Evolutionary conservation across 37 sponge, comb jelly and placozoan species (phyloP).

Genomic region (Beroe ovata): DNA sequence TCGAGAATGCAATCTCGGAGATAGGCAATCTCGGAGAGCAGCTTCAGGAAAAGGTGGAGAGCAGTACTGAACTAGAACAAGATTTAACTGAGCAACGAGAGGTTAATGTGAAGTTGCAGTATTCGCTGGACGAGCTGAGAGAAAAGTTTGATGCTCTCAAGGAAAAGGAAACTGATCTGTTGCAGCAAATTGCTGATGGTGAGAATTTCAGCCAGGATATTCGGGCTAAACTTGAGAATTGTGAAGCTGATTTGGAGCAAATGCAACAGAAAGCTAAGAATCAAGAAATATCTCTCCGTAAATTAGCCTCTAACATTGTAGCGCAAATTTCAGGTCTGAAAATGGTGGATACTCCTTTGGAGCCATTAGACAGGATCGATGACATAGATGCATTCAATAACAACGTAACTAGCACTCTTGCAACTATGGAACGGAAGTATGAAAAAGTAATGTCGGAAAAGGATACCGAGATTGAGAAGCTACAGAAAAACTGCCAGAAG

Average conservation of each 20-base stretch:
- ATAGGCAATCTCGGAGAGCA: conserved; percentile 1
- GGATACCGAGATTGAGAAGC: neutral
- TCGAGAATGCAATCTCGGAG: conserved; percentile 11
- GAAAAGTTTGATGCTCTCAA: neutral
- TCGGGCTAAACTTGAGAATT: neutral
- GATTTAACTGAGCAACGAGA: neutral
- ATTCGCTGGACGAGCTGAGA: conserved; percentile 37
- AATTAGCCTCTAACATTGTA: neutral
- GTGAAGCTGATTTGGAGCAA: neutral
- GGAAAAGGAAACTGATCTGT: neutral
- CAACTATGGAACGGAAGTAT: neutral
- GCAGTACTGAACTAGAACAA: neutral
- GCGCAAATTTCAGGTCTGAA: neutral
- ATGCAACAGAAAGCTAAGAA: neutral
- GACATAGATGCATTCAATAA: neutral
- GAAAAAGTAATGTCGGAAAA: conserved; percentile 18
- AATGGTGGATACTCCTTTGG: neutral
- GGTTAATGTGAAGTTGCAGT: conserved; percentile 41
- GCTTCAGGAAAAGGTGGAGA: neutral
- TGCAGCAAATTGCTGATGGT: neutral
- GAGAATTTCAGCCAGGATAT: neutral
- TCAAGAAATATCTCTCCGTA: neutral
- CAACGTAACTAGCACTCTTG: neutral
- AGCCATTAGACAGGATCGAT: neutral
- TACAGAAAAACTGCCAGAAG: conserved; percentile 12